Evolutionary conservation across 2,888 invertebrate genomes (phyloP), one percentile per base, ranked within the genome.

Genomic region (Melieria omissa): DNA sequence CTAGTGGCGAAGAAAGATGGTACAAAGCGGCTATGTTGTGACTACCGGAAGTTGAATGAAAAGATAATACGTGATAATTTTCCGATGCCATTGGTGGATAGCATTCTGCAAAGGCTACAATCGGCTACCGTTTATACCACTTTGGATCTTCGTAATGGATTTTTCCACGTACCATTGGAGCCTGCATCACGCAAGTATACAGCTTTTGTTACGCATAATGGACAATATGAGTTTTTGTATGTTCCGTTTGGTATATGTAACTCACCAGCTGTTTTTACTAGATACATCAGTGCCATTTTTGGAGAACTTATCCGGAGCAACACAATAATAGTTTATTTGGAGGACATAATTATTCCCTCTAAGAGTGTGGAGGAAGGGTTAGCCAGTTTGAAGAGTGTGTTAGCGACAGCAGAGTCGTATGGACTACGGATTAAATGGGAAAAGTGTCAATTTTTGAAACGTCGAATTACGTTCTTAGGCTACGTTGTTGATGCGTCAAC

Each of bases 1-100:
- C 42, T 84, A 9, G 80, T 81, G 1, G 74, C 76, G 16, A 77
- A 77, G 49, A 76, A 76, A 54, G 70, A 77, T 16, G 74, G 74
- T 14, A 67, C 47, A 14, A 70, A 68, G 46, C 14, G 71, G 29
- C 29, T 75, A 47, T 73, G 70, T 29, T 29, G 86, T 0, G 86
- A 87, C 71, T 88, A 82, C 71, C 57, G 75, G 16, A 14, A 58
- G 5, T 44, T 74, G n/a, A 75, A 74, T 14, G 64, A 72, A 42
- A 72, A 73, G 60, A 71, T 73, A 5, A 16, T 74, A 4, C 47
- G 73, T 4, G 74, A 75, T 12, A 67, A 74, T 47, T 75, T 73
- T n/a, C n/a, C n/a, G n/a, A n/a, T n/a, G n/a, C n/a, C n/a, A n/a
- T n/a, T n/a, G n/a, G n/a, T n/a, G n/a, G n/a, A n/a, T n/a, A 73